Evolutionary conservation across 2,888 invertebrate species (phyloP).

Genomic region (Candidula unifasciata): DNA sequence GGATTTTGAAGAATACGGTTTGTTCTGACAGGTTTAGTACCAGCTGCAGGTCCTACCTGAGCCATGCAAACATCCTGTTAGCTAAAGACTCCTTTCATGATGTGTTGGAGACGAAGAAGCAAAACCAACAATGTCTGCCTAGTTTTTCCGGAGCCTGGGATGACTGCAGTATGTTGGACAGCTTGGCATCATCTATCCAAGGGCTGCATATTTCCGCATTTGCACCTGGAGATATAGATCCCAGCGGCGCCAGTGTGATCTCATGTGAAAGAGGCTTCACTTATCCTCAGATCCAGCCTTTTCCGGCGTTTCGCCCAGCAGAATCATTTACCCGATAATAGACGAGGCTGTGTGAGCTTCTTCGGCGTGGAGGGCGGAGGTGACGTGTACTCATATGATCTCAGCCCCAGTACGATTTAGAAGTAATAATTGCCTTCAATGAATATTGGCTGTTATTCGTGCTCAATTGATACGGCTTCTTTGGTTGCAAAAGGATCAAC

Average conservation of each 20-base stretch:
- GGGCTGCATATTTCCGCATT: slow-evolving; percentile 5
- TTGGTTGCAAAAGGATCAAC: no score
- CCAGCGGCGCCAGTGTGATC: neutral
- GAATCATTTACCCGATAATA: neutral
- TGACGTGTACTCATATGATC: no score
- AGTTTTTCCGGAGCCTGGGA: neutral
- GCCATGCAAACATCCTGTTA: no score
- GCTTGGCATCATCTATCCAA: slow-evolving; percentile 3
- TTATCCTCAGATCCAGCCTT: neutral
- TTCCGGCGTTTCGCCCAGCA: neutral
- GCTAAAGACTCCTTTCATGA: no score
- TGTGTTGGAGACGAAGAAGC: no score
- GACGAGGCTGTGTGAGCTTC: neutral
- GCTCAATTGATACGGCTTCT: no score
- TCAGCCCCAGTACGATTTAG: no score
- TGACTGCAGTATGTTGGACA: neutral
- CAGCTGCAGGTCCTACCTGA: no score
- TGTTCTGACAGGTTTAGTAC: no score
- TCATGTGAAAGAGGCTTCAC: neutral
- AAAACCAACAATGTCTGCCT: no score
- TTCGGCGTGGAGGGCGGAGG: neutral
- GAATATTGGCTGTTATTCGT: no score
- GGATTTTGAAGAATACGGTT: neutral
- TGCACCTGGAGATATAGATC: neutral
- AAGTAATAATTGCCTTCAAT: no score